Conservation (phyloP, 2,797 vertebrate species). For the Prionace glauca region DNA sequence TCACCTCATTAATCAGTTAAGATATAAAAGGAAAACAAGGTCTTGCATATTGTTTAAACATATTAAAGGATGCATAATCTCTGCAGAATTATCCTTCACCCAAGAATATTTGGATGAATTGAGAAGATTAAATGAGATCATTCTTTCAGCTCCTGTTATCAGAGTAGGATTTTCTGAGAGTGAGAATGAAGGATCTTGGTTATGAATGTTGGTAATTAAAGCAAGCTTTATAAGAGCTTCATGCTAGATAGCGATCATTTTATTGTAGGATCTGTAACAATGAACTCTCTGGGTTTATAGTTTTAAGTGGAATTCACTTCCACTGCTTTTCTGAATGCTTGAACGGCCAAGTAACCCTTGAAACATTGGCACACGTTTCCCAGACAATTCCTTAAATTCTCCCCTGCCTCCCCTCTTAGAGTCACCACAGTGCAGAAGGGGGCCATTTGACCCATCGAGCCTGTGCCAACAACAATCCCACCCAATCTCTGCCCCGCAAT, state of each 20-base stretch:
- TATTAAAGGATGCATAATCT: not conserved
- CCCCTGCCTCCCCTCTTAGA: not conserved
- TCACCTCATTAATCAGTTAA: not conserved
- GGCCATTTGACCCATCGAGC: too few species aligned
- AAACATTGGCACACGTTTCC: not conserved
- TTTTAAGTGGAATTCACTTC: not conserved
- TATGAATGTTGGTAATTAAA: not conserved
- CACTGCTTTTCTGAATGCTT: not conserved
- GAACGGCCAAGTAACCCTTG: not conserved
- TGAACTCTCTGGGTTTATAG: not conserved
- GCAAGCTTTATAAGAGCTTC: not conserved
- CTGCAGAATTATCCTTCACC: not conserved
- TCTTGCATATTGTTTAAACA: not conserved
- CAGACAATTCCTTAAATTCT: not conserved
- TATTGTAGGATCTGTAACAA: not conserved
- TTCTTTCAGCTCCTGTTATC: constrained; percentile 17
- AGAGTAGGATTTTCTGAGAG: constrained; percentile 2
- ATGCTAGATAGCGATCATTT: not conserved
- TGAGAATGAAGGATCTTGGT: not conserved
- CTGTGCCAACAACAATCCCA: too few species aligned
- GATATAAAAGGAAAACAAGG: not conserved
- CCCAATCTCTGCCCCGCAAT: too few species aligned
- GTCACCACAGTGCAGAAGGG: too few species aligned
- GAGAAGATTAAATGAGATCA: constrained; percentile 18
- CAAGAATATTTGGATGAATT: not conserved